phyloP scores from a whole-genome alignment of 2,113 vertebrate species.

The Pterocles gutturalis region DNA sequence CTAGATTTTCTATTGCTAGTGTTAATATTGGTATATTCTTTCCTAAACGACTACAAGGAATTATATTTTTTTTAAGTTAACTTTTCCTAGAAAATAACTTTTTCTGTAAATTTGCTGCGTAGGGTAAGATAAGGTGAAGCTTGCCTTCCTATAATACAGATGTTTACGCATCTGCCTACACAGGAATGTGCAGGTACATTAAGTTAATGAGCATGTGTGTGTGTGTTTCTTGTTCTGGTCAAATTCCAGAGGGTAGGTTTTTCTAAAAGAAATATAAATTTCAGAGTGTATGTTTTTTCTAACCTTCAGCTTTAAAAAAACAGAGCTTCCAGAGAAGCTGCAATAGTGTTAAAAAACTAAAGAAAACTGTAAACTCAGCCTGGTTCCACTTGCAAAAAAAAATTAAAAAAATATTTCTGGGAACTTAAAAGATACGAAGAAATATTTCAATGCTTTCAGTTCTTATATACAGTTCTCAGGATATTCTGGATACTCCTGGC shows the following conservation, averaged over 20 bases:
- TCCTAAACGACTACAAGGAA: background rate
- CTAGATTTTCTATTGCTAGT: background rate
- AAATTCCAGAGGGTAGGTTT: background rate
- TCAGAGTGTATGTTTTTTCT: accelerated
- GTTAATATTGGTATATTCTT: background rate
- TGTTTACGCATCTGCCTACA: background rate
- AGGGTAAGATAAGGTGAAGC: background rate
- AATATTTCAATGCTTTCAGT: background rate
- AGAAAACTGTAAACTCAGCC: background rate
- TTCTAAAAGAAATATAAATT: background rate
- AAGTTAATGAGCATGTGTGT: background rate
- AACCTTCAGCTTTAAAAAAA: background rate
- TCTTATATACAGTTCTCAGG: background rate
- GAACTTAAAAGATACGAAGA: background rate
- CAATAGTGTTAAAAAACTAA: background rate
- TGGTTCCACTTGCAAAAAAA: background rate
- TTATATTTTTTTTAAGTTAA: background rate
- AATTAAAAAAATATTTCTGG: background rate
- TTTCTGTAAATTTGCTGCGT: background rate
- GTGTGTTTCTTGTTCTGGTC: background rate
- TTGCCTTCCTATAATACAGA: background rate
- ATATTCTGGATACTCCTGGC: background rate
- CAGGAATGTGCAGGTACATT: background rate
- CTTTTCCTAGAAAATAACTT: background rate
- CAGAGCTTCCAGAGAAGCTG: background rate